Conservation (phyloP, 2,797 vertebrate species). For the Tiaroga cobitis region DNA sequence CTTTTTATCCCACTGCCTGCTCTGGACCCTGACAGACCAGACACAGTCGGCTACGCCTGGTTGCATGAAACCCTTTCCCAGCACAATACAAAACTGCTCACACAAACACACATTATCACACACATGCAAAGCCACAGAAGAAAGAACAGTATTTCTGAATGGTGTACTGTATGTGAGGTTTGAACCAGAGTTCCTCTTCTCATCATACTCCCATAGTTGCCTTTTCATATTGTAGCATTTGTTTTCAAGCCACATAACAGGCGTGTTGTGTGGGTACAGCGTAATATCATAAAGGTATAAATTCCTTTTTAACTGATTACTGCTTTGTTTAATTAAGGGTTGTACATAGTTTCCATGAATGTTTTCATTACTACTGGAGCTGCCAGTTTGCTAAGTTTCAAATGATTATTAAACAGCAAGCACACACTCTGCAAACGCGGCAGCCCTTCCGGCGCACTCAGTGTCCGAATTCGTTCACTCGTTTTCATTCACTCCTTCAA, state of each 20-base stretch:
- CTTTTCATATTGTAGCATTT: background rate
- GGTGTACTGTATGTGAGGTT: conserved; percentile 17
- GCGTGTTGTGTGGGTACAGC: too few species aligned
- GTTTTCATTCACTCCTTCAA: background rate
- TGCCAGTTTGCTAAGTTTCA: background rate
- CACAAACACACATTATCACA: conserved; percentile 48
- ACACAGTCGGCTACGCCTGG: conserved; percentile 73
- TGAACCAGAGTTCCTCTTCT: background rate
- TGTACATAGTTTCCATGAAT: background rate
- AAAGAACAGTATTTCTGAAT: conserved; percentile 15
- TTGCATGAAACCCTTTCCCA: conserved; percentile 57
- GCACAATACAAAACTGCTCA: conserved; percentile 26
- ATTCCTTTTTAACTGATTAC: background rate
- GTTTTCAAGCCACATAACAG: background rate
- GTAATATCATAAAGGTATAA: background rate
- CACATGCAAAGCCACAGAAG: conserved; percentile 44
- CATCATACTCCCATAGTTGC: background rate
- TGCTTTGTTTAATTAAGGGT: background rate
- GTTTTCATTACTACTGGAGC: background rate
- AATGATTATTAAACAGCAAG: background rate
- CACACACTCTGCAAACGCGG: background rate
- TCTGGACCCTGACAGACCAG: conserved; percentile 73
- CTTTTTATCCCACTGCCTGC: conserved; percentile 57
- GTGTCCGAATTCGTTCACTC: background rate
- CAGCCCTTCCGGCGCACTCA: background rate